Percentiles rank a stretch among this genome's conserved stretches.
phyloP scores from a whole-genome alignment of 2,888 invertebrate genomes.

The Melinaea menophilus region DNA sequence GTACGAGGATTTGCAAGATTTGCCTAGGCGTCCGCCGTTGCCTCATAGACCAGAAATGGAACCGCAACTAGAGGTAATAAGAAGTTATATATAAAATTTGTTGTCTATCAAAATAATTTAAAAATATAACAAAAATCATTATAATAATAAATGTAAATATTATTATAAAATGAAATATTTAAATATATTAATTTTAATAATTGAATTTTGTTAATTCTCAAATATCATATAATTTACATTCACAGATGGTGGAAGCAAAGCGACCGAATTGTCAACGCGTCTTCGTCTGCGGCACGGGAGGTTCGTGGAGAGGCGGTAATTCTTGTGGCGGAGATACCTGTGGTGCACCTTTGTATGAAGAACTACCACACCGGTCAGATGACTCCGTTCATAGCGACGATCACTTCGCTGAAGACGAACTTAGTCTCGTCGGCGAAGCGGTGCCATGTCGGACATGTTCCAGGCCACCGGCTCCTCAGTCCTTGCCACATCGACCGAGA shows the following conservation, averaged over 20 bases:
- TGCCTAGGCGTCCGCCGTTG: constrained; percentile 74
- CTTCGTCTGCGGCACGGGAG: constrained; percentile 80
- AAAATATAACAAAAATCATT: too few species aligned
- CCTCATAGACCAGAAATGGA: constrained; percentile 68
- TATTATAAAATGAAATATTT: neutral
- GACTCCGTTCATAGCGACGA: constrained; percentile 84
- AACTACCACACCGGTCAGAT: constrained; percentile 81
- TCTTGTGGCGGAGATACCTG: constrained; percentile 64
- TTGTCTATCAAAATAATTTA: neutral
- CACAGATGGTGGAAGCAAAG: constrained; percentile 86
- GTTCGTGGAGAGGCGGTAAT: constrained; percentile 78
- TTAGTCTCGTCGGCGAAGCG: constrained; percentile 76
- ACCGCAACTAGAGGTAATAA: constrained; percentile 67
- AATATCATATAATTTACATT: constrained; percentile 38
- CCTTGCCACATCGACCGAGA: constrained; percentile 77
- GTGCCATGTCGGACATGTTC: constrained; percentile 72
- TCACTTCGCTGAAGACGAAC: constrained; percentile 91
- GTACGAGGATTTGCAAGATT: constrained; percentile 88
- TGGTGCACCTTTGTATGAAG: constrained; percentile 89
- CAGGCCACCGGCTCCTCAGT: constrained; percentile 71
- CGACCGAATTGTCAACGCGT: constrained; percentile 80
- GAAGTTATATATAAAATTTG: neutral
- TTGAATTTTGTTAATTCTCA: neutral
- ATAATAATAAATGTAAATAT: constrained; percentile 2
- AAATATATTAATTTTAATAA: neutral